phyloP scores from a whole-genome alignment of 1,140 invertebrate genomes.

The Maniola jurtina region DNA sequence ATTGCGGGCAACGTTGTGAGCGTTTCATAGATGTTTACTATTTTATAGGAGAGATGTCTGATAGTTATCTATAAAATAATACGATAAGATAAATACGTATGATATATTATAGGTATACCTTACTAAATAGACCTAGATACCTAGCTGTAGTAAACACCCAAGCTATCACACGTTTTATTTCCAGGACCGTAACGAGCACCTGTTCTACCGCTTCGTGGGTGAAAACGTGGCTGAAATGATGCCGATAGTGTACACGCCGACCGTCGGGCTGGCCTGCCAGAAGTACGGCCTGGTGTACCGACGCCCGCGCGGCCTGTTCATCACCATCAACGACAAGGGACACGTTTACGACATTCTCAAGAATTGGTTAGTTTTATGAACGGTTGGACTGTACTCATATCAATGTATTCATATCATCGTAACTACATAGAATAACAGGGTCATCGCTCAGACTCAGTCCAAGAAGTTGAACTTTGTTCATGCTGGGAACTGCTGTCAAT shows the following conservation, averaged over 20 bases:
- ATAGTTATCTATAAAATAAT: slow-evolving; percentile 5
- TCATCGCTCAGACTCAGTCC: no score
- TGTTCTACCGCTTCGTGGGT: slow-evolving; percentile 95
- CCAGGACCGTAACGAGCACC: slow-evolving; percentile 91
- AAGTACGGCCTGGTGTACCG: slow-evolving; percentile 97
- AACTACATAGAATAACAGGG: no score
- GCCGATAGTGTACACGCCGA: slow-evolving; percentile 96
- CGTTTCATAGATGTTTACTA: slow-evolving; percentile 8
- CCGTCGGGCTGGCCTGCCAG: slow-evolving; percentile 96
- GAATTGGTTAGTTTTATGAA: slow-evolving; percentile 85
- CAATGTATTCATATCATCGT: no score
- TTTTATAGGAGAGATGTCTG: slow-evolving; percentile 1
- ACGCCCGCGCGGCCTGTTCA: slow-evolving; percentile 95
- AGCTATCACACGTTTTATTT: background rate
- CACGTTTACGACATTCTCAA: slow-evolving; percentile 91
- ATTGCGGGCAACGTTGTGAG: background rate
- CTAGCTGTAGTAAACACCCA: no score
- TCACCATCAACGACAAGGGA: slow-evolving; percentile 97
- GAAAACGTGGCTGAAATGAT: slow-evolving; percentile 94
- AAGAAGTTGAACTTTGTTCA: no score
- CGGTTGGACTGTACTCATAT: no score
- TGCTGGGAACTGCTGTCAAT: no score
- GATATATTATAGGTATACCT: background rate
- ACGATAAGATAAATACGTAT: slow-evolving; percentile 17
- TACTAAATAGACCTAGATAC: background rate